Evolutionary conservation across 2,113 vertebrate species (phyloP).

Genomic region (Athene cunicularia): DNA sequence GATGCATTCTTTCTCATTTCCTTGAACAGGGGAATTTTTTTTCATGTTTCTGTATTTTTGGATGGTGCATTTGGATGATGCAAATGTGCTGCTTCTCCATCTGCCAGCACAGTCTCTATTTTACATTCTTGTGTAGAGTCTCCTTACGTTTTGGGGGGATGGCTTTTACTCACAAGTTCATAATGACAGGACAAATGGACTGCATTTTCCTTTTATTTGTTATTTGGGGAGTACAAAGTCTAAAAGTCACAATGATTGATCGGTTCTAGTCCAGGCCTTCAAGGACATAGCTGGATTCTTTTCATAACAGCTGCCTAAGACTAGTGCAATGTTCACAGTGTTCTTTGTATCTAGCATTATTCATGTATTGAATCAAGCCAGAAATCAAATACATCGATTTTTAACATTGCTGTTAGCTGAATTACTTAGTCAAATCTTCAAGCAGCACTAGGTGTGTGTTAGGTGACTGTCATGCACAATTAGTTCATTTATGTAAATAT

Average conservation of each 20-base stretch:
- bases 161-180: background rate
- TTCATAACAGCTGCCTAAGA: background rate
- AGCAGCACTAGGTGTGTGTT: background rate
- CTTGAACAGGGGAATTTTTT: background rate
- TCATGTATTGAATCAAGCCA: slow-evolving; percentile 2
- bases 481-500: slow-evolving; percentile 35
- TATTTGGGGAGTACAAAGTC: background rate
- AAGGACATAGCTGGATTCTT: background rate
- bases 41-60: background rate
- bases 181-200: background rate
- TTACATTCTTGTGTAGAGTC: background rate
- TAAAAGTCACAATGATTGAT: background rate
- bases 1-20: background rate
- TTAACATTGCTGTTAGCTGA: background rate
- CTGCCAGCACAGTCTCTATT: background rate
- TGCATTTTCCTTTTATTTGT: background rate
- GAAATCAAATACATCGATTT: slow-evolving; percentile 32
- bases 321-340: background rate
- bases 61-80: background rate
- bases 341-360: background rate
- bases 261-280: background rate
- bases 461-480: slow-evolving; percentile 33
- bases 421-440: slow-evolving; percentile 41
- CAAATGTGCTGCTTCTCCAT: background rate
- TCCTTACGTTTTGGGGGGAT: background rate